These are phyloP conservation scores for Leptopterna dolabrata DNA, from an alignment of 2,888 invertebrate species.

Conservation along the genomic window DNA sequence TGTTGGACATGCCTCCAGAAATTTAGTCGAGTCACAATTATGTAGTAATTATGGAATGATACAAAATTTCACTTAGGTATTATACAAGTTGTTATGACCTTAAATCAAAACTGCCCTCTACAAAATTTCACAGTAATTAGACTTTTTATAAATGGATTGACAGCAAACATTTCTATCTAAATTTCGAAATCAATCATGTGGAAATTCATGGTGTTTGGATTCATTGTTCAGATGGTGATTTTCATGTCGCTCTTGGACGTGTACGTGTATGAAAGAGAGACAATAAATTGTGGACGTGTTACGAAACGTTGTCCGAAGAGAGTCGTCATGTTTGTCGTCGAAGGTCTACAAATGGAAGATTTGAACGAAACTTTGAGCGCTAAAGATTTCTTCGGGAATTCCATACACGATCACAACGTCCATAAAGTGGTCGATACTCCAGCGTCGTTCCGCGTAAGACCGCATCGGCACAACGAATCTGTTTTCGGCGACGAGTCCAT, in stretches of 20 bases:
- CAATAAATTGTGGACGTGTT: not conserved
- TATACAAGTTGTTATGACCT: not conserved
- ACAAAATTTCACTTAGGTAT: too few species aligned
- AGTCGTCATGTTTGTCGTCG: not conserved
- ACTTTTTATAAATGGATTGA: not conserved
- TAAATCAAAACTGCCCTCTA: not conserved
- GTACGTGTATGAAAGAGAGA: not conserved
- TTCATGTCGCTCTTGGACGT: slow-evolving; percentile 17
- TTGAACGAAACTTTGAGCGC: not conserved
- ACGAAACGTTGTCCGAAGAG: not conserved
- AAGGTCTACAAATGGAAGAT: not conserved
- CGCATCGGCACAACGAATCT: not conserved
- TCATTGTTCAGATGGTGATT: not conserved
- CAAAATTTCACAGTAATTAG: not conserved
- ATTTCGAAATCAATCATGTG: not conserved
- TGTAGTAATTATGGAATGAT: too few species aligned
- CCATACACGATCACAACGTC: not conserved
- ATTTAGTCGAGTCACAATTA: too few species aligned
- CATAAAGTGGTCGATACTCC: not conserved
- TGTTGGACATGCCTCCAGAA: too few species aligned
- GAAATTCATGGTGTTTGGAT: slow-evolving; percentile 14
- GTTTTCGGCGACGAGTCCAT: not conserved
- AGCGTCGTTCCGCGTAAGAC: not conserved
- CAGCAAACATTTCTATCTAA: not conserved
- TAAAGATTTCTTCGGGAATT: not conserved